Conservation (phyloP, 2,113 vertebrate genomes). For the Octodon degus region DNA sequence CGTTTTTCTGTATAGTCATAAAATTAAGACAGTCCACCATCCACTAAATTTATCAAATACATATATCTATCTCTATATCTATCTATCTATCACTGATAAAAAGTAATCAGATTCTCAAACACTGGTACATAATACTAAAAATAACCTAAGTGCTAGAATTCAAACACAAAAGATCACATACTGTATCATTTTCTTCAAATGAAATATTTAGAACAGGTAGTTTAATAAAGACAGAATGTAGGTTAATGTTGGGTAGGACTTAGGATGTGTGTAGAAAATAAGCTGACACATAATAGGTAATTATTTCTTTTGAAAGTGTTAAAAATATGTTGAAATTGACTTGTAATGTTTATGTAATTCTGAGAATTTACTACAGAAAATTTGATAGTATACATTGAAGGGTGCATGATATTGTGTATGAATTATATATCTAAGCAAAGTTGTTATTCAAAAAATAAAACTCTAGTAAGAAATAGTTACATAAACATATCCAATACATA, state of each 20-base stretch:
- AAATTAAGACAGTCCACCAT: background rate
- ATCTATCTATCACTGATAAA: background rate
- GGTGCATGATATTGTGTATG: background rate
- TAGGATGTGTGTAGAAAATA: fast-evolving
- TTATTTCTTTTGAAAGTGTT: background rate
- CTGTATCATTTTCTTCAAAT: background rate
- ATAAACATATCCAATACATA: background rate
- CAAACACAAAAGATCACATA: background rate
- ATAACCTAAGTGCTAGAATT: background rate
- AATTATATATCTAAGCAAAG: background rate
- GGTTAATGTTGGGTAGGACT: background rate
- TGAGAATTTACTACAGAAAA: background rate
- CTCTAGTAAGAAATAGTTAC: background rate
- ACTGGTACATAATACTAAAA: background rate
- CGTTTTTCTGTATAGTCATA: background rate
- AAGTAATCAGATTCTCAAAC: background rate
- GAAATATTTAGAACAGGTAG: background rate
- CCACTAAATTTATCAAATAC: background rate
- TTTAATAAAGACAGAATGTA: background rate
- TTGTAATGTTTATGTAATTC: background rate
- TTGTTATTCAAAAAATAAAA: background rate
- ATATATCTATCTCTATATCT: no score
- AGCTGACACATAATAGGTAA: background rate
- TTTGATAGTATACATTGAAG: background rate
- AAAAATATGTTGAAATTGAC: background rate